phyloP scores from a whole-genome alignment of 2,888 invertebrate species.

The Lasioglossum villosulum region DNA sequence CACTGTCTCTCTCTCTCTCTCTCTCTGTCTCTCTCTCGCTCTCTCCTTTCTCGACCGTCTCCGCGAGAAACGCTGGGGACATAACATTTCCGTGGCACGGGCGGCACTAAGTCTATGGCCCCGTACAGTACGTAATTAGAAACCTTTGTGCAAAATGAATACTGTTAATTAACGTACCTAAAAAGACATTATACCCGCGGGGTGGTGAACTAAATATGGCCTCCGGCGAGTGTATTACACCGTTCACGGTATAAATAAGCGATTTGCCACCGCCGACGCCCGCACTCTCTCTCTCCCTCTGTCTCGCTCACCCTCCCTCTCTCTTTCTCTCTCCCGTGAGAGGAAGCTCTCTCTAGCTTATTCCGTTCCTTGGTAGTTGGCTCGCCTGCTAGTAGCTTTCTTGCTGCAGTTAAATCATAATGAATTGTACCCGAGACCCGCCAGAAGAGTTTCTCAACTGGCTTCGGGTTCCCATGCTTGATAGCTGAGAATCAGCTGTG shows the following conservation, averaged over 20 bases:
- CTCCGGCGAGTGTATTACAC: slow-evolving; percentile 77
- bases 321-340: not conserved
- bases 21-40: not conserved
- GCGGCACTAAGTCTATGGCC: slow-evolving; percentile 77
- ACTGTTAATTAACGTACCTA: slow-evolving; percentile 87
- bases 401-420: slow-evolving; percentile 68
- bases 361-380: slow-evolving; percentile 7
- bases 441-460: slow-evolving; percentile 44
- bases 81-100: slow-evolving; percentile 76
- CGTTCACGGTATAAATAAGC: slow-evolving; percentile 78
- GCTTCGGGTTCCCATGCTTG: slow-evolving; percentile 34
- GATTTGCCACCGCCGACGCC: slow-evolving; percentile 70
- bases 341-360: slow-evolving; percentile 20
- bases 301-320: not conserved
- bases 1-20: not conserved
- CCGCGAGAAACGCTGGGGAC: slow-evolving; percentile 65
- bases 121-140: slow-evolving; percentile 85
- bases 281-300: not conserved
- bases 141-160: slow-evolving; percentile 88
- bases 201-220: slow-evolving; percentile 78
- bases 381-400: slow-evolving; percentile 49
- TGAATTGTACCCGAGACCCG: slow-evolving; percentile 67
- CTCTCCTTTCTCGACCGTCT: not conserved
- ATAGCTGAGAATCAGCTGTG: not conserved
- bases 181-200: slow-evolving; percentile 85